Evolutionary conservation across 2,888 invertebrate species (phyloP).

Genomic region (Heliconius erato): DNA sequence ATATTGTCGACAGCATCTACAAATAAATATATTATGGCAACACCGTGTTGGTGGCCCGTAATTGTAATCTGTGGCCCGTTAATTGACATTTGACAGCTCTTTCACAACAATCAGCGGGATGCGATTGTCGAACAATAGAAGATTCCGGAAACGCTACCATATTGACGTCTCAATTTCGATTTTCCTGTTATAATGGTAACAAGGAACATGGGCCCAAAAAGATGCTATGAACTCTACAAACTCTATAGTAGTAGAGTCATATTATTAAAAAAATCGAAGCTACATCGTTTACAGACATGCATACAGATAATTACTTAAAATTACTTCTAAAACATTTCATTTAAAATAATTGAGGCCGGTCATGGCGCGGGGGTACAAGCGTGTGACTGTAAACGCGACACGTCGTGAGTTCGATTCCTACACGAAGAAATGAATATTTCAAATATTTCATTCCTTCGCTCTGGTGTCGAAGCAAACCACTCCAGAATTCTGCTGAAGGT

Average conservation of each 20-base stretch:
- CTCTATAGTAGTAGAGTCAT: background rate
- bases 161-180: slow-evolving; percentile 77
- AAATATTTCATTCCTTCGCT: too few relatives aligned
- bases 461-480: too few relatives aligned
- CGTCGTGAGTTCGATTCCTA: too few relatives aligned
- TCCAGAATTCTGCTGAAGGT: too few relatives aligned
- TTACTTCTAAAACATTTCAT: too few relatives aligned
- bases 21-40: slow-evolving; percentile 55
- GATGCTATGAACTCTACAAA: background rate
- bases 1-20: slow-evolving; percentile 56
- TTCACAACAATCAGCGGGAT: slow-evolving; percentile 83
- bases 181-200: slow-evolving; percentile 60
- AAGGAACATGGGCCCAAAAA: background rate
- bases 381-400: too few relatives aligned
- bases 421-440: too few relatives aligned
- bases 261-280: background rate
- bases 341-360: too few relatives aligned
- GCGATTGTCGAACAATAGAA: slow-evolving; percentile 61
- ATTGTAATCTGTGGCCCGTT: slow-evolving; percentile 70
- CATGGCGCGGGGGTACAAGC: too few relatives aligned
- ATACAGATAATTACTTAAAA: background rate
- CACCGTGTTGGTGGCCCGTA: slow-evolving; percentile 63
- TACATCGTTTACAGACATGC: background rate
- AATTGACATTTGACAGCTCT: slow-evolving; percentile 76
- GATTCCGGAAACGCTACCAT: slow-evolving; percentile 71